Evolutionary conservation across 2,797 vertebrate species (phyloP), one percentile per base, ranked within the genome.

Genomic region (Intellagama lesueurii): DNA sequence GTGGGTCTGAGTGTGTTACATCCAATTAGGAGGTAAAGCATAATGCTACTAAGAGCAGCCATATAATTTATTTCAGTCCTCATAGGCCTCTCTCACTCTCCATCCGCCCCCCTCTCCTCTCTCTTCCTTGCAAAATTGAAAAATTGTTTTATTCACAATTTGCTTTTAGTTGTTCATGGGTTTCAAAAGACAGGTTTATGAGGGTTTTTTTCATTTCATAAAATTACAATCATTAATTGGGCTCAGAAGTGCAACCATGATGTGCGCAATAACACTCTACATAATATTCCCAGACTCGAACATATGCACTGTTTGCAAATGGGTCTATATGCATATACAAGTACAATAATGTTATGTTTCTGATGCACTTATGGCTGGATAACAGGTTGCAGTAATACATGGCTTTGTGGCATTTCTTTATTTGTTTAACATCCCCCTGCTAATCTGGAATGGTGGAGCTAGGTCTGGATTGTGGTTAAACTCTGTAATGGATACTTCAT

Each of bases 141-240:
- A 97, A 97, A 95, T 97, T 96, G 94, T 97, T 97, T 98, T 96
- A 96, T 95, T 97, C 96, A 96, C 96, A 94, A 95, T 94, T 96
- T 96, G 77, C 94, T 97, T 97, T 97, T 96, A 69, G 89, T 87
- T 96, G 95, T 96, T 97, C 94, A 87, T 95, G 96, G 96, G 94
- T 94, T 94, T 91, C 90, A 95, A 93, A 94, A 96, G 95, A 94
- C 80, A 69, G 72, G 72, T 86, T 90, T 86, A 83, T 52, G 47
- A 87, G 85, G 88, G 77, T 96, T 93, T 92, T 96, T 96, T 96
- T 94, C 91, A 93, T 96, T 96, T 96, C 93, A 91, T 95, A 91
- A 96, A 95, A 96, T 97, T 96, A 95, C 96, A 95, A 97, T 97
- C 92, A 97, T 97, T 96, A 96, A 97, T 97, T 96, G 95, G 89